These are phyloP conservation scores for Congeria kusceri DNA, from an alignment of 2,888 invertebrate genomes.

Conservation along the genomic window DNA sequence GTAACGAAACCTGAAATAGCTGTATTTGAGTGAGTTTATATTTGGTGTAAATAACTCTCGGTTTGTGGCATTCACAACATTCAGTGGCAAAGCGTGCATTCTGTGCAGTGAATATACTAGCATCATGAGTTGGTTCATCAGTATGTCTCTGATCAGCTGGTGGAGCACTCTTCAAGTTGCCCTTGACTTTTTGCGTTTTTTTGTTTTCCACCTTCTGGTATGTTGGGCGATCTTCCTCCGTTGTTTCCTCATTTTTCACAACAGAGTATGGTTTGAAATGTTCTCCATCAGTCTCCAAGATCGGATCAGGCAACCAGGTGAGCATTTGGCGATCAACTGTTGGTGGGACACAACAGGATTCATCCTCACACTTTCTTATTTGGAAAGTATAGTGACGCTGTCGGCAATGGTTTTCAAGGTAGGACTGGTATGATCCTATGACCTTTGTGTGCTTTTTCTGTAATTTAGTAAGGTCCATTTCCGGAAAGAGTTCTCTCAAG, in stretches of 20 bases:
- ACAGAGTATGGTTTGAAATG: slow-evolving; percentile 17
- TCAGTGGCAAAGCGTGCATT: slow-evolving; percentile 6
- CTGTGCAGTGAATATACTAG: slow-evolving; percentile 2
- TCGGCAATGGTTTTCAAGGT: slow-evolving; percentile 27
- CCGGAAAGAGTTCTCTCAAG: slow-evolving; percentile 42
- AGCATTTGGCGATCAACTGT: slow-evolving; percentile 13
- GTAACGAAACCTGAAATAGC: background rate
- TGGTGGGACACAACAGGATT: slow-evolving; percentile 34
- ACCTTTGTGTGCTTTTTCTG: slow-evolving; percentile 38
- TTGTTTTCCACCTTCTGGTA: background rate
- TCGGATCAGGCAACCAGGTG: slow-evolving; percentile 44
- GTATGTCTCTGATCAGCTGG: background rate
- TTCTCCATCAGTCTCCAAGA: slow-evolving; percentile 28
- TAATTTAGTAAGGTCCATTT: slow-evolving; percentile 33
- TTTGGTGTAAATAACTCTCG: slow-evolving; percentile 16
- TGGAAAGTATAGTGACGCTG: slow-evolving; percentile 45
- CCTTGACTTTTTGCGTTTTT: background rate
- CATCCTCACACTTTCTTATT: slow-evolving; percentile 42
- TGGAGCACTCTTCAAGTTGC: slow-evolving; percentile 10
- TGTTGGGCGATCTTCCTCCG: slow-evolving; percentile 16
- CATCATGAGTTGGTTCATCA: background rate
- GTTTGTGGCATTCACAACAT: slow-evolving; percentile 26
- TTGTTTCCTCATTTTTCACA: slow-evolving; percentile 7
- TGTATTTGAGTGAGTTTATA: slow-evolving; percentile 25
- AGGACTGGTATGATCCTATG: slow-evolving; percentile 11